These are phyloP conservation scores for Ctenoplectra terminalis DNA, from an alignment of 1,140 invertebrate genomes.

Conservation along the genomic window DNA sequence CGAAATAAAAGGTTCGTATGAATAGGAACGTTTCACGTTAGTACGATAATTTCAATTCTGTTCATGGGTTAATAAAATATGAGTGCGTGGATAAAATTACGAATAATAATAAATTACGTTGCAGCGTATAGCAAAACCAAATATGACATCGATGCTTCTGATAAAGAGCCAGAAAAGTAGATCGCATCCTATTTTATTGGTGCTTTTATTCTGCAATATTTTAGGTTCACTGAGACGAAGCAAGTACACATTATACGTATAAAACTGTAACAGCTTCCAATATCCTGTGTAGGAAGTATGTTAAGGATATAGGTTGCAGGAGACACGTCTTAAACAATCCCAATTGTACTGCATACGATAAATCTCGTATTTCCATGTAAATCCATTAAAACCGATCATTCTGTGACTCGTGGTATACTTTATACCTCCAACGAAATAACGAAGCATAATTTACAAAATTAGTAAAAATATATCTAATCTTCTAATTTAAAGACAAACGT, in stretches of 20 bases:
- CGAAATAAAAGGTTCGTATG: no score
- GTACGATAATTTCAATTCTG: no score
- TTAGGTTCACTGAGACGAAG: conserved; percentile 3
- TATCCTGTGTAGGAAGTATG: background rate
- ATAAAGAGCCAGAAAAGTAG: conserved; percentile 1
- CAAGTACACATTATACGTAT: conserved; percentile 1
- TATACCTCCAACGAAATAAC: no score
- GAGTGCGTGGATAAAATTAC: background rate
- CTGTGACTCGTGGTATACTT: no score
- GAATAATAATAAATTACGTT: conserved; percentile 5
- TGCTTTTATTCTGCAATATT: conserved; percentile 21
- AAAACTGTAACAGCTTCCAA: conserved; percentile 7
- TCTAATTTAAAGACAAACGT: no score
- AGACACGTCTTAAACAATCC: background rate
- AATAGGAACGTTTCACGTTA: no score
- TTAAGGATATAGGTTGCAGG: background rate
- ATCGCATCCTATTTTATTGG: background rate
- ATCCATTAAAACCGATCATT: no score
- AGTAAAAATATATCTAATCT: no score
- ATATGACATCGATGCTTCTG: background rate
- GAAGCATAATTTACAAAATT: no score
- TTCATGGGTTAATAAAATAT: no score
- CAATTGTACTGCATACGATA: no score
- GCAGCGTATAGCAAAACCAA: background rate
- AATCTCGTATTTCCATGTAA: no score